Evolutionary conservation across 2,888 invertebrate genomes (phyloP).

Genomic region (Gisinianus flammeolus): DNA sequence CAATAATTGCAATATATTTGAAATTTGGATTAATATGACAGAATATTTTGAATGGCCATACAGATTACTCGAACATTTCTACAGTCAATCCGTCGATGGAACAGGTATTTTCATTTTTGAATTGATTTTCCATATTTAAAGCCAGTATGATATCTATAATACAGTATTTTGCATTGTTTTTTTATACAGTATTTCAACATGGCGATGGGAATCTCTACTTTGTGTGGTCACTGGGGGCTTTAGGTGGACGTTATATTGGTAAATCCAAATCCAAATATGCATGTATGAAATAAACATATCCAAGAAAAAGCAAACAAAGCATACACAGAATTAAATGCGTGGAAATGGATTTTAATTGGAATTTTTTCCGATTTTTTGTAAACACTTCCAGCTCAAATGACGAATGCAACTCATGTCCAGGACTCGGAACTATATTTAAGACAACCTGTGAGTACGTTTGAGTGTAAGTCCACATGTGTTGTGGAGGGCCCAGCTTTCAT

Average conservation of each 20-base stretch:
- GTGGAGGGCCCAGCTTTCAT: conserved; percentile 51
- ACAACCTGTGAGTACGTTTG: conserved; percentile 45
- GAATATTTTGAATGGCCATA: not conserved
- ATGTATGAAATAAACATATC: no score
- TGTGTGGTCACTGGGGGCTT: conserved; percentile 21
- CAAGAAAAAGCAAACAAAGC: no score
- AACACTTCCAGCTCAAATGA: conserved; percentile 45
- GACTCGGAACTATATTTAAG: conserved; percentile 30
- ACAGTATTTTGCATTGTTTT: no score
- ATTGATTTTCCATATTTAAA: no score
- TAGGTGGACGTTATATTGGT: conserved; percentile 41
- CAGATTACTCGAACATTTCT: not conserved
- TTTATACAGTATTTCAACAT: conserved; percentile 47
- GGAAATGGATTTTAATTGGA: no score
- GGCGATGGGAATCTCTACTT: conserved; percentile 40
- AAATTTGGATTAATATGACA: not conserved
- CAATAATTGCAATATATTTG: not conserved
- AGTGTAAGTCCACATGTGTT: conserved; percentile 21
- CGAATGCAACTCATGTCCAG: conserved; percentile 34
- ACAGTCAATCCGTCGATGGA: conserved; percentile 5
- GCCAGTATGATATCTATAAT: no score
- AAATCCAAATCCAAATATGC: no score
- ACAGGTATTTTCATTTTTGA: no score
- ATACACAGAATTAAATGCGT: no score
- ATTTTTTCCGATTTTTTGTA: no score